Evolutionary conservation across 2,888 invertebrate genomes (phyloP), one percentile per base, ranked within the genome.

Genomic region (Azorinus chamasolen): DNA sequence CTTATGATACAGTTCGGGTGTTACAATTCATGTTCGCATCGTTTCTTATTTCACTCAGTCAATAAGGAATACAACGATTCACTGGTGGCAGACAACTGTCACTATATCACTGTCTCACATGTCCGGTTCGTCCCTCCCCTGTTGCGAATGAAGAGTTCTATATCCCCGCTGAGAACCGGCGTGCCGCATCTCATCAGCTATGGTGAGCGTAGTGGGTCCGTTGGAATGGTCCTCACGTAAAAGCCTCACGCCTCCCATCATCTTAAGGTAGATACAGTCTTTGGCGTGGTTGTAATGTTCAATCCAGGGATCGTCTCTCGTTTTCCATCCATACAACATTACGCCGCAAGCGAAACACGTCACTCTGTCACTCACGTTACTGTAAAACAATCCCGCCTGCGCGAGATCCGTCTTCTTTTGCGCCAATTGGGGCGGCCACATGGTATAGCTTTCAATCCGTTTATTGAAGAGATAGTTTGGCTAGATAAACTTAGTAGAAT

Each of bases 341-440:
- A 59, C 24, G 3, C 45, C 59, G 22, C 59, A 46, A 2, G 24
- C 45, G 24, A 59, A 59, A 59, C 46, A 59, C 10, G 24, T 45
- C 25, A 59, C 59, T 59, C 18, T 24, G 20, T 51, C 51, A 16
- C 14, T 16, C 6, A n/a, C 27, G 24, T 51, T 51, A 8, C 16
- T 24, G 51, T 51, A 51, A 51, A 24, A 51, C 27, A 45, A 20
- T 45, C 59, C 59, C 22, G 59, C 48, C n/a, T 53, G 24, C 6
- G 25, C 53, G 27, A 27, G 27, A 3, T 16, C 16, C n/a, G 24
- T 14, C 16, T 53, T 27, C 27, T 25, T 22, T 53, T 53, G 25
- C 2, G 27, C 18, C 53, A 53, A 8, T 16, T 53, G 53, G 10
- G 53, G 53, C 32, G 53, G 27, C 27, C 25, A 53, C 24, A 27